phyloP scores from a whole-genome alignment of 23 tunicate species.

The Ascidia mentula region DNA sequence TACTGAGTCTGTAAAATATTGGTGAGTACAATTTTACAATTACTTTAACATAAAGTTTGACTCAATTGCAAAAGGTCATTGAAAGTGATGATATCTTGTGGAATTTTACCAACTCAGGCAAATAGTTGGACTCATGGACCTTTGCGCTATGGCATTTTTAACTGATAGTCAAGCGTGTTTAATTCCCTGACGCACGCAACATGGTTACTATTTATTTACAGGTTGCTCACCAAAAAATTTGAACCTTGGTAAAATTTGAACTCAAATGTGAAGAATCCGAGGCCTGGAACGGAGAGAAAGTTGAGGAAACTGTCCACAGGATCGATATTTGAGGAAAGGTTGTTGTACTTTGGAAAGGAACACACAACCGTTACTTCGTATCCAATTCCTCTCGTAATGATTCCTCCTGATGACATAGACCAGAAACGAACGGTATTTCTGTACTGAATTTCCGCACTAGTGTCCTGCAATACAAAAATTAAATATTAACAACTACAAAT shows the following conservation, averaged over 20 bases:
- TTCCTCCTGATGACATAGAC: background rate
- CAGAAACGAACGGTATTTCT: background rate
- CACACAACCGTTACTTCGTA: slow-evolving; percentile 34
- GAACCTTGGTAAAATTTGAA: slow-evolving; percentile 36
- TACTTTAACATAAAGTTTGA: slow-evolving; percentile 20
- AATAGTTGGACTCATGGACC: no score
- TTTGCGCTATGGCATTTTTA: no score
- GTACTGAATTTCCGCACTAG: slow-evolving; percentile 3
- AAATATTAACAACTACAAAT: no score
- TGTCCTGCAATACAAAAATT: no score
- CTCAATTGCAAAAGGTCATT: no score
- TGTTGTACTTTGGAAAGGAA: slow-evolving; percentile 42
- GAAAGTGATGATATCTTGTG: no score
- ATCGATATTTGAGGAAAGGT: slow-evolving; percentile 22
- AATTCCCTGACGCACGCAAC: no score
- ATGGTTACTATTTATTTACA: background rate
- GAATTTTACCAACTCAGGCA: no score
- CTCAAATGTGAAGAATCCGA: slow-evolving; percentile 43
- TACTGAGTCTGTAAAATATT: background rate
- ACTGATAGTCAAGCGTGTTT: no score
- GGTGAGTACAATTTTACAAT: background rate
- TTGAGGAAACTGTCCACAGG: slow-evolving; percentile 20
- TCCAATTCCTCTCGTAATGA: slow-evolving; percentile 31
- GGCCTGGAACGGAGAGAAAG: slow-evolving; percentile 33
- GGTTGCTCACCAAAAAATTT: slow-evolving; percentile 19